A percentile compares a stretch with the other conserved stretches of the same genome.
These are phyloP conservation scores for Atherinosoma microstoma DNA, from an alignment of 2,797 vertebrate species.

Conservation along the genomic window DNA sequence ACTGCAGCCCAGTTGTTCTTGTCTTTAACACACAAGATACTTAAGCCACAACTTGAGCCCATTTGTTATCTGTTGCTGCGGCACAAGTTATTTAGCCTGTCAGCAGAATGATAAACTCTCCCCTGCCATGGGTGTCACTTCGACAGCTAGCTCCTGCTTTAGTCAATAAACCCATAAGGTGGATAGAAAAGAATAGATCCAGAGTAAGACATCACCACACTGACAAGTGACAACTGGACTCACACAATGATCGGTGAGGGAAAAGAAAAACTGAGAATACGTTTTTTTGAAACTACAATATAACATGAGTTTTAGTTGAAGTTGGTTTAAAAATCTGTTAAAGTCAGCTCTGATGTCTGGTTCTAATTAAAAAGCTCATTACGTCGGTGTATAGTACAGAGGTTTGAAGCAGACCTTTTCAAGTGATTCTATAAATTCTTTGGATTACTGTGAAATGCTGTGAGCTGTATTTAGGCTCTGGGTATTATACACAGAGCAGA, in stretches of 20 bases:
- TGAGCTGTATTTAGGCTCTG: slow-evolving; percentile 48
- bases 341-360: slow-evolving; percentile 24
- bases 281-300: background rate
- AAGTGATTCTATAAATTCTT: slow-evolving; percentile 53
- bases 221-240: slow-evolving; percentile 42
- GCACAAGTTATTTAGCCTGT: slow-evolving; percentile 84
- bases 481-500: slow-evolving; percentile 66
- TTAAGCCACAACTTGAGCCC: slow-evolving; percentile 78
- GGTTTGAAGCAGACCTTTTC: slow-evolving; percentile 17
- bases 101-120: slow-evolving; percentile 83
- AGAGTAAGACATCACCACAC: slow-evolving; percentile 53
- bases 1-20: slow-evolving; percentile 75
- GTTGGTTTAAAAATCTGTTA: no score
- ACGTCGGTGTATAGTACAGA: background rate
- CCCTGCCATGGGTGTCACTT: slow-evolving; percentile 71
- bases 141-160: slow-evolving; percentile 58
- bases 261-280: slow-evolving; percentile 39
- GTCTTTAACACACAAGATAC: slow-evolving; percentile 78
- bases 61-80: slow-evolving; percentile 83
- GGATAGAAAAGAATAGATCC: slow-evolving; percentile 56
- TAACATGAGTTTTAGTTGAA: no score
- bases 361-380: slow-evolving; percentile 17
- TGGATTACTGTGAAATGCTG: slow-evolving; percentile 47
- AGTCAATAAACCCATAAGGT: slow-evolving; percentile 68
- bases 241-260: slow-evolving; percentile 48